Conservation (phyloP, 2,113 vertebrate genomes). For the Nannospalax galili region DNA sequence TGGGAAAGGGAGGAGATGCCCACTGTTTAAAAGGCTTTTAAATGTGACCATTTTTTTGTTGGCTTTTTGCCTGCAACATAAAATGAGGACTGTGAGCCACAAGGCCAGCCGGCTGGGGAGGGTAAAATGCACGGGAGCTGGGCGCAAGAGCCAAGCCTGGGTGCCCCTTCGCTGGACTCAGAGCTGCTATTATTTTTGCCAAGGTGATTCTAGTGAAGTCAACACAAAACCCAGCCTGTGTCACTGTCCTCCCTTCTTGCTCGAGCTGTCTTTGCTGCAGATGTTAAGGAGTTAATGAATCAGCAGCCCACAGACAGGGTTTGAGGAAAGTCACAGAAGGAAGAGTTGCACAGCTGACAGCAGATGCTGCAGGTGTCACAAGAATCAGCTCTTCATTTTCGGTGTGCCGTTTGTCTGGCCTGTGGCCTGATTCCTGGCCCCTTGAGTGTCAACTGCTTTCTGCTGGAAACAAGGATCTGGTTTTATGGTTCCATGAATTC, state of each 20-base stretch:
- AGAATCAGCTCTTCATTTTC: conserved; percentile 75
- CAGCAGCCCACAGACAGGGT: conserved; percentile 72
- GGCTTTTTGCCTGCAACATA: conserved; percentile 77
- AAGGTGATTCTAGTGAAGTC: conserved; percentile 10
- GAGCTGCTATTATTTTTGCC: conserved; percentile 41
- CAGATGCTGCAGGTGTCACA: conserved; percentile 69
- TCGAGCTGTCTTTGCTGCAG: background rate
- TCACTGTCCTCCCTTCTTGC: conserved; percentile 20
- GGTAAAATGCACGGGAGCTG: conserved; percentile 44
- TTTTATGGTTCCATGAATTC: conserved; percentile 61
- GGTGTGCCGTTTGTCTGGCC: conserved; percentile 67
- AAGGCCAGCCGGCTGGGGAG: conserved; percentile 57
- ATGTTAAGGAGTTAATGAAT: conserved; percentile 71
- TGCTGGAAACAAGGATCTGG: conserved; percentile 46
- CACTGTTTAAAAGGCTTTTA: conserved; percentile 39
- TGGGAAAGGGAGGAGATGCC: background rate
- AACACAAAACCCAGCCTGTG: conserved; percentile 4
- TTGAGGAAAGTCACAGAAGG: conserved; percentile 77
- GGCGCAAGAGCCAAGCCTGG: conserved; percentile 65
- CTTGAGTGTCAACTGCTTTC: conserved; percentile 64
- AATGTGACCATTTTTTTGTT: conserved; percentile 74
- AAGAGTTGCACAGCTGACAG: conserved; percentile 77
- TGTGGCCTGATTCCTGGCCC: conserved; percentile 78
- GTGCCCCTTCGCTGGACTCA: background rate
- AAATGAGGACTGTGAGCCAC: conserved; percentile 57